Base-by-base conservation (phyloP, 2,113 vertebrate genomes). In the Ranitomeya variabilis region DNA sequence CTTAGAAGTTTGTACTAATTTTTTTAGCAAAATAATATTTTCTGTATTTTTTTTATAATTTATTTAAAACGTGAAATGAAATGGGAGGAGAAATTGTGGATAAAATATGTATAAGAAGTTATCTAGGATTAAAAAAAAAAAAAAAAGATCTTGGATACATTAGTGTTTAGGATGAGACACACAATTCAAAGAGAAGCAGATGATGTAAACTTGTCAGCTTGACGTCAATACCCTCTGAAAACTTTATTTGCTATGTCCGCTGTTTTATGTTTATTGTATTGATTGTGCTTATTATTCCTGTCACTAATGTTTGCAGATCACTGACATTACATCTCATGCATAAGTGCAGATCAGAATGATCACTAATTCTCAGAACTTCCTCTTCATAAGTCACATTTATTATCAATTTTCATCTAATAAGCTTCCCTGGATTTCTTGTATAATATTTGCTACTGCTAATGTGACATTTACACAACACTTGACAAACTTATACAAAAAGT, bases 141-240 rank as follows among this genome's bases (percentile, higher is more conserved):
- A 31, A 31, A 31, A 15, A 52, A 16, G 4, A 23, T 7, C 54
- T 83, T 66, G 45, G 1, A 66, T 54, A 14, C 81, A 69, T 83
- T 83, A 54, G 19, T 51, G 45, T 83, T 83, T 15, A 23, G 62
- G 10, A 21, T 83, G 62, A 69, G 8, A 31, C 18, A n/a, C n/a
- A 16, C 54, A 21, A 19, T n/a, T 37, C 62, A 19, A 69, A 51
- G 15, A 67, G 12, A n/a, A 37, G 15, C 45, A n/a, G 11, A 83
- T 83, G 80, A 82, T 82, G 21, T 16, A n/a, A 67, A 83, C 19
- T 67, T 52, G 66, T 37, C 18, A 69, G 7, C 37, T 83, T 83
- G 81, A 83, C 51, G 81, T 83, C 81, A 69, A 54, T 83, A 52
- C 45, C 31, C 21, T 83, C 18, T 15, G 19, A n/a, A 10, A 69